Percentiles rank a stretch among this genome's conserved stretches.
Evolutionary conservation across 2,888 invertebrate genomes (phyloP).

Genomic region (Cistogaster globosa): DNA sequence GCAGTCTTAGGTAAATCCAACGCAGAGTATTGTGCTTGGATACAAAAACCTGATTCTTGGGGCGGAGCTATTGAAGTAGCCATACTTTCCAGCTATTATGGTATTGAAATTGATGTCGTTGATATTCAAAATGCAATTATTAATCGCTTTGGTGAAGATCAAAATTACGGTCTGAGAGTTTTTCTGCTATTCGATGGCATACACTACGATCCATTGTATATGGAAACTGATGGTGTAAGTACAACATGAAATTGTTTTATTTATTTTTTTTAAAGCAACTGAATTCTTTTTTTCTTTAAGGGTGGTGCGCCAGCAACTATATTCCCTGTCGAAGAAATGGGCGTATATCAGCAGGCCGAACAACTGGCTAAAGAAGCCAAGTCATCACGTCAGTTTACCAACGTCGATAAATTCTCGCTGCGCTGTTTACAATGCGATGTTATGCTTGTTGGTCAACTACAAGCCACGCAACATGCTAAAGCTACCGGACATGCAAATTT

Average conservation of each 20-base stretch:
- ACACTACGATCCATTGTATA: constrained; percentile 96
- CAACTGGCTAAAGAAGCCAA: constrained; percentile 94
- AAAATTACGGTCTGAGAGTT: constrained; percentile 91
- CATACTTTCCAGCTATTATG: constrained; percentile 93
- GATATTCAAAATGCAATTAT: constrained; percentile 95
- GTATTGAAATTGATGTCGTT: constrained; percentile 96
- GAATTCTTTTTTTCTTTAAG: constrained; percentile 82
- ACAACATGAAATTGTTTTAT: neutral
- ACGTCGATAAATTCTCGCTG: constrained; percentile 92
- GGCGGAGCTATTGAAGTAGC: constrained; percentile 98
- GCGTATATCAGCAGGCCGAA: constrained; percentile 90
- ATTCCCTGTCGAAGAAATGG: constrained; percentile 89
- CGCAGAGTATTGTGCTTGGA: constrained; percentile 94
- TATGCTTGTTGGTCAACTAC: constrained; percentile 89
- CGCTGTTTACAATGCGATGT: constrained; percentile 92
- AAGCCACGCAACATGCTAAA: constrained; percentile 93
- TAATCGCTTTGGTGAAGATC: constrained; percentile 96
- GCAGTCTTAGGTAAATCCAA: constrained; percentile 94
- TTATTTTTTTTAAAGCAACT: neutral
- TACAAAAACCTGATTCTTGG: constrained; percentile 94
- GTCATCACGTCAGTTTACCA: constrained; percentile 94
- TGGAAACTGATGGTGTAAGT: constrained; percentile 91
- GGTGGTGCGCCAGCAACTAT: constrained; percentile 90
- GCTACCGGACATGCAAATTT: constrained; percentile 92
- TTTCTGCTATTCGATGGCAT: constrained; percentile 97